These are phyloP conservation scores for Gambusia holbrooki DNA, from an alignment of 2,113 vertebrate species.

Conservation along the genomic window DNA sequence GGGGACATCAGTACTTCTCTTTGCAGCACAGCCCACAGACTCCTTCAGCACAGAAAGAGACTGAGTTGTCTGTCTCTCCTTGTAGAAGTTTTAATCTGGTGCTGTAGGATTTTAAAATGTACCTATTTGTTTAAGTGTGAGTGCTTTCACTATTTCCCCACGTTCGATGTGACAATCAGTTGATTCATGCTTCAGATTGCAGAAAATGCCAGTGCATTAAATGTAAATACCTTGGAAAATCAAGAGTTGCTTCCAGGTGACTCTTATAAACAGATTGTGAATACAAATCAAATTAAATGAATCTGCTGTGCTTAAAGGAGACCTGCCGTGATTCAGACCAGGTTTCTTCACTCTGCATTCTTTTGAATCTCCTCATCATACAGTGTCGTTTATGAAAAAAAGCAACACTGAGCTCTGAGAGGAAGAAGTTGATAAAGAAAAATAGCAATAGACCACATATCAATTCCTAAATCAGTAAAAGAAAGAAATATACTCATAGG, in stretches of 20 bases:
- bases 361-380: conserved; percentile 35
- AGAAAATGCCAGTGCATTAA: neutral
- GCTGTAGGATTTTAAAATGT: conserved; percentile 46
- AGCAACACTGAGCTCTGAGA: conserved; percentile 25
- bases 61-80: conserved; percentile 58
- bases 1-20: conserved; percentile 54
- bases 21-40: conserved; percentile 54
- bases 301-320: conserved; percentile 38
- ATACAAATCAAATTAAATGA: conserved; percentile 34
- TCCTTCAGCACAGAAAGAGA: conserved; percentile 47
- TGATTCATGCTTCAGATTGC: conserved; percentile 5
- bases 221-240: neutral
- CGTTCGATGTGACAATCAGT: conserved; percentile 16
- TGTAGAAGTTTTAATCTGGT: conserved; percentile 59
- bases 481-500: conserved; percentile 49
- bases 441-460: conserved; percentile 53
- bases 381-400: conserved; percentile 19
- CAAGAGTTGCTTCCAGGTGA: conserved; percentile 36
- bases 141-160: conserved; percentile 30
- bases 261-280: conserved; percentile 38
- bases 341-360: conserved; percentile 43
- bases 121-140: conserved; percentile 39
- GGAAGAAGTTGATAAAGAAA: conserved; percentile 46
- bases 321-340: conserved; percentile 2
- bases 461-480: conserved; percentile 58